Evolutionary conservation across 2,888 invertebrate genomes (phyloP).

Genomic region (Willowsia nigromaculata): DNA sequence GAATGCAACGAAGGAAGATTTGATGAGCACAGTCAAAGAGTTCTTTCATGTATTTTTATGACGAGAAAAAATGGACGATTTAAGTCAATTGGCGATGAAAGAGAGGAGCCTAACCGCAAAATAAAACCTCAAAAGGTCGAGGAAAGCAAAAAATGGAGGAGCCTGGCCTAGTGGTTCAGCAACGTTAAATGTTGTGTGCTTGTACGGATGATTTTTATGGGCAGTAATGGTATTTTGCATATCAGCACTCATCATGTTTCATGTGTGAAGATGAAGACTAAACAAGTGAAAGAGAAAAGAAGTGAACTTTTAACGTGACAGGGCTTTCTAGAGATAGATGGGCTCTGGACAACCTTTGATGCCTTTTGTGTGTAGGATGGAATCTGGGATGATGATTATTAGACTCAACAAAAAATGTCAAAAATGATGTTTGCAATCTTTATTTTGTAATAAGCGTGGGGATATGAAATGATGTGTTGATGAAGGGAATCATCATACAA

Average conservation of each 20-base stretch:
- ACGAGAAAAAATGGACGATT: neutral
- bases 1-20: neutral
- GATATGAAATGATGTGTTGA: too few species aligned
- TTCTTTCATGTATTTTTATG: too few species aligned
- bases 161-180: neutral
- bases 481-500: too few species aligned
- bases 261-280: neutral
- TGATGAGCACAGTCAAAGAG: neutral
- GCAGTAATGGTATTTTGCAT: too few species aligned
- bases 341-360: too few species aligned
- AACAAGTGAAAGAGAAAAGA: too few species aligned
- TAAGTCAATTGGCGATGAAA: slow-evolving; percentile 32
- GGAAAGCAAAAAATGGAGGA: neutral
- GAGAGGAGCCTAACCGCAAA: slow-evolving; percentile 6
- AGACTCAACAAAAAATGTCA: neutral
- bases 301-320: too few species aligned
- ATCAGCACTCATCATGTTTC: neutral
- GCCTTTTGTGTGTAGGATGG: too few species aligned
- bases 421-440: neutral
- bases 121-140: neutral
- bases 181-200: too few species aligned
- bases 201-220: too few species aligned
- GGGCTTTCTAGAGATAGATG: too few species aligned
- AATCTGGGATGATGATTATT: neutral
- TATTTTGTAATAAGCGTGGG: neutral